phyloP scores from a whole-genome alignment of 2,888 invertebrate genomes.

The Dioctria rufipes region DNA sequence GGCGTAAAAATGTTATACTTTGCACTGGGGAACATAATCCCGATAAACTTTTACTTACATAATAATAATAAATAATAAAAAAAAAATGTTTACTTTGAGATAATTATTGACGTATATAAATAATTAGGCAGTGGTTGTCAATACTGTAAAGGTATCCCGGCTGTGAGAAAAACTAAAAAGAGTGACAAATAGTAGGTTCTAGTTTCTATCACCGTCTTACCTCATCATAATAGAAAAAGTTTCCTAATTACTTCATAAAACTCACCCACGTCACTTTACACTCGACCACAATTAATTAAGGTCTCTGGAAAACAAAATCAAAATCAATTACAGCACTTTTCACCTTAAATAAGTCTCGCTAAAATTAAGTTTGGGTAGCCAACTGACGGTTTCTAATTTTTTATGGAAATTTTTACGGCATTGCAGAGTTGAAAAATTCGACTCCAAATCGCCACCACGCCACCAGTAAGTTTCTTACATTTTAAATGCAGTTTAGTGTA shows the following conservation, averaged over 20 bases:
- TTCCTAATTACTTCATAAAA: neutral
- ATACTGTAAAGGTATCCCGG: constrained; percentile 25
- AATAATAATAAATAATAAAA: too few species aligned
- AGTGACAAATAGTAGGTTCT: too few species aligned
- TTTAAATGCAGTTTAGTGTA: neutral
- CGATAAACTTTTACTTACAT: too few species aligned
- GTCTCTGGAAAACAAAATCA: neutral
- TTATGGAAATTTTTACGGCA: constrained; percentile 13
- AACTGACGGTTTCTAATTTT: neutral
- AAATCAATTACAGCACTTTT: constrained; percentile 44
- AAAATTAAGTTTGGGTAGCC: constrained; percentile 42
- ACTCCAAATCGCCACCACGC: constrained; percentile 21
- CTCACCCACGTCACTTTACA: neutral
- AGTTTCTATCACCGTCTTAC: constrained; percentile 33
- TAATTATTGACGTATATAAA: too few species aligned
- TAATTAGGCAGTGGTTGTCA: neutral
- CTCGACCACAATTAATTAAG: constrained; percentile 9
- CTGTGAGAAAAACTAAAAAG: too few species aligned
- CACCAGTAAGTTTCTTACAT: constrained; percentile 35
- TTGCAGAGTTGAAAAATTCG: constrained; percentile 11
- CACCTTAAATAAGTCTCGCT: constrained; percentile 37
- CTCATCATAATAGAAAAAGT: neutral
- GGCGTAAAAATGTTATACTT: too few species aligned
- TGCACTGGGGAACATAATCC: too few species aligned
- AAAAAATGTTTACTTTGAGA: neutral